These are phyloP conservation scores for Acrossocheilus wenchowensis DNA, from an alignment of 2,797 vertebrate species.

Conservation along the genomic window DNA sequence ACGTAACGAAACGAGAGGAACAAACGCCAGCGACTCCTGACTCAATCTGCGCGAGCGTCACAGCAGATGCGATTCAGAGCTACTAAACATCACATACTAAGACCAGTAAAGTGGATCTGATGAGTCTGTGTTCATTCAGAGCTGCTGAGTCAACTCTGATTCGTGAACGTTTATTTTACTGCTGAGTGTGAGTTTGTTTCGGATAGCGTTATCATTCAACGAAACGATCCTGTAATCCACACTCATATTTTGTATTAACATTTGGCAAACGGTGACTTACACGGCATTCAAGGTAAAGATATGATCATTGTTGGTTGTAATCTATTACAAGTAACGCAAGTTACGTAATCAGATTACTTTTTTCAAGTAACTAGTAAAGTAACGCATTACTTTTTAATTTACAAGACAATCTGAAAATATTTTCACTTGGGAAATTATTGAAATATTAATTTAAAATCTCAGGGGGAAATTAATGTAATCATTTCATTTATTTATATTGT, in stretches of 20 bases:
- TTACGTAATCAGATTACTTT: neutral
- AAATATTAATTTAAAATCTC: too few relatives aligned
- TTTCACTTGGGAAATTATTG: too few relatives aligned
- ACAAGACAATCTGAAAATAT: neutral
- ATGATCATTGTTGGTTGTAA: neutral
- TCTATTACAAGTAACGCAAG: neutral
- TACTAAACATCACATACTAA: neutral
- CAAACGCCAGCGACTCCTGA: neutral
- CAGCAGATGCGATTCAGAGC: neutral
- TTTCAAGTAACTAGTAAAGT: neutral
- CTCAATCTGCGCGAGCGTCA: neutral
- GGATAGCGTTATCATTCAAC: neutral
- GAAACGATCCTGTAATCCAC: neutral
- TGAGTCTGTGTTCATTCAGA: neutral
- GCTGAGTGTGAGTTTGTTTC: neutral
- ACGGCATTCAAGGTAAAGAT: slow-evolving; percentile 13
- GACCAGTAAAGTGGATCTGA: neutral
- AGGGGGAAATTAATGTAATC: too few relatives aligned
- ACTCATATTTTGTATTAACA: neutral
- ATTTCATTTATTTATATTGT: neutral
- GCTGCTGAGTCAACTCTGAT: neutral
- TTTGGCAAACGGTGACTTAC: neutral
- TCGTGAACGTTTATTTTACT: too few relatives aligned
- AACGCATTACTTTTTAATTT: neutral
- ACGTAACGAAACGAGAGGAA: neutral